Conservation (phyloP, 2,113 vertebrate genomes). For the Irena cyanogastra region DNA sequence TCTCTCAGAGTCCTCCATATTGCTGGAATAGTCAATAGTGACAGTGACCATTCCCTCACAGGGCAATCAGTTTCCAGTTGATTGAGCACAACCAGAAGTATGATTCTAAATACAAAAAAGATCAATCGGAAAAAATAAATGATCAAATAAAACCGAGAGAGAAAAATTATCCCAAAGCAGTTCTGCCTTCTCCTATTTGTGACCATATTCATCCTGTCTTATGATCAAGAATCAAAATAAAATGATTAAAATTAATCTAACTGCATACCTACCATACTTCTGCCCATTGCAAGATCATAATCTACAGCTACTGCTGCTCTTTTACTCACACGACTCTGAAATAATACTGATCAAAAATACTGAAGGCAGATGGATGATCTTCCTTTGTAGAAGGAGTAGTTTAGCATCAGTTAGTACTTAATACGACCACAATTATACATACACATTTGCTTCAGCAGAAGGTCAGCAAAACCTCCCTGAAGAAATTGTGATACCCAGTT, state of each 20-base stretch:
- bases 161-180: neutral
- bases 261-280: neutral
- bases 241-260: neutral
- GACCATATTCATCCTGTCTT: neutral
- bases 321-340: neutral
- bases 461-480: neutral
- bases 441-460: neutral
- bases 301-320: neutral
- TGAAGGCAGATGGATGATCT: neutral
- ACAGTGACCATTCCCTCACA: neutral
- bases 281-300: neutral
- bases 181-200: neutral
- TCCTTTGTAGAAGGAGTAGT: neutral
- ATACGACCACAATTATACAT: neutral
- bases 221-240: neutral
- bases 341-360: neutral
- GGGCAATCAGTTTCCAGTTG: neutral
- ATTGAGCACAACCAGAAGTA: neutral
- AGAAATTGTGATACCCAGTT: neutral
- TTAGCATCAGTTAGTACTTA: neutral
- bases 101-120: neutral
- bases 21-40: neutral
- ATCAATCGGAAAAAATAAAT: neutral
- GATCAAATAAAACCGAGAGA: neutral
- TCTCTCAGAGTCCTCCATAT: neutral